Conservation (phyloP, 1,140 invertebrate genomes). For the Charaxes varanes region DNA sequence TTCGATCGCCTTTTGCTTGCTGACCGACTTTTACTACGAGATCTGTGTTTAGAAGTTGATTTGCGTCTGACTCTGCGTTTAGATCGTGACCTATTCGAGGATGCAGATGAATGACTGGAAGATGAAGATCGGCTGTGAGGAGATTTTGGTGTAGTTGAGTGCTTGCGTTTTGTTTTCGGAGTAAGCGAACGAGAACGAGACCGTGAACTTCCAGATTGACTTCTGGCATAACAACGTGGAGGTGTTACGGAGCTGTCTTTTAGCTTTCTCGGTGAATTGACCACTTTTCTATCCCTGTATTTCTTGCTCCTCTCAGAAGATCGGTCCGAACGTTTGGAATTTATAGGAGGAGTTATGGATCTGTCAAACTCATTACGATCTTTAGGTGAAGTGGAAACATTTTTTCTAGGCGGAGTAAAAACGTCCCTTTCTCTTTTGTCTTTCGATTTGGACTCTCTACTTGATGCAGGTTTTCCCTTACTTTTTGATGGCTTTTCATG, state of each 20-base stretch:
- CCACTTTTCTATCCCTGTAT: slow-evolving; percentile 31
- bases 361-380: slow-evolving; percentile 32
- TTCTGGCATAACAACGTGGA: slow-evolving; percentile 52
- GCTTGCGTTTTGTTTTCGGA: slow-evolving; percentile 34
- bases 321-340: slow-evolving; percentile 26
- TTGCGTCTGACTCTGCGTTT: slow-evolving; percentile 33
- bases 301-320: slow-evolving; percentile 40
- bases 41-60: slow-evolving; percentile 31
- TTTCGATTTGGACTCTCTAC: slow-evolving; percentile 31
- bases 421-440: slow-evolving; percentile 29
- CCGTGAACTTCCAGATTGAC: slow-evolving; percentile 36
- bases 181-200: slow-evolving; percentile 41
- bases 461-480: slow-evolving; percentile 31
- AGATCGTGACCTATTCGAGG: slow-evolving; percentile 31
- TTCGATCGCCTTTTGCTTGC: slow-evolving; percentile 31
- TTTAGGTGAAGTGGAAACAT: slow-evolving; percentile 26
- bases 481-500: slow-evolving; percentile 20
- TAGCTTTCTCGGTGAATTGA: slow-evolving; percentile 28
- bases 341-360: slow-evolving; percentile 40
- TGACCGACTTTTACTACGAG: slow-evolving; percentile 36
- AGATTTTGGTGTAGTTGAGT: slow-evolving; percentile 25
- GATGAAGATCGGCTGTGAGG: slow-evolving; percentile 30
- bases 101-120: slow-evolving; percentile 27
- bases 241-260: slow-evolving; percentile 54
- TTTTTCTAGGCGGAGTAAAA: slow-evolving; percentile 32